A percentile compares a stretch with the other conserved stretches of the same genome.
Conservation (phyloP, 2,888 invertebrate genomes). For the Cephus pygmeus region DNA sequence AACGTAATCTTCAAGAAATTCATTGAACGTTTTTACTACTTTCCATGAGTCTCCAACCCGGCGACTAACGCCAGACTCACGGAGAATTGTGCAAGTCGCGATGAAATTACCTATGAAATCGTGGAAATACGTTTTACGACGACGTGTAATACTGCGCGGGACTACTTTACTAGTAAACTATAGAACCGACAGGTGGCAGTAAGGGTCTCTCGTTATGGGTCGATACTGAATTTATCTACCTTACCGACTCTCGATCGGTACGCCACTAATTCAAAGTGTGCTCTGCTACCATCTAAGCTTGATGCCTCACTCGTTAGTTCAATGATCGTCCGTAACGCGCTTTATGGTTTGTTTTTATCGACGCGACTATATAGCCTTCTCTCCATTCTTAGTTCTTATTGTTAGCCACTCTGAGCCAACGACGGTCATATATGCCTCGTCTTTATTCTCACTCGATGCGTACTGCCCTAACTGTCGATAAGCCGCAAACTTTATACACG, state of each 20-base stretch:
- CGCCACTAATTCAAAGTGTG: conserved; percentile 44
- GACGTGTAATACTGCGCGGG: conserved; percentile 42
- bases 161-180: conserved; percentile 46
- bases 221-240: conserved; percentile 42
- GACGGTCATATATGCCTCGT: conserved; percentile 2
- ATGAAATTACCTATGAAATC: neutral
- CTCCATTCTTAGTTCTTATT: neutral
- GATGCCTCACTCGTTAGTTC: conserved; percentile 54
- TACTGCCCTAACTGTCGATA: conserved; percentile 40
- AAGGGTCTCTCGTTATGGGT: conserved; percentile 8
- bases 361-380: conserved; percentile 30
- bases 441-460: conserved; percentile 35
- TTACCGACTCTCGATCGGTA: conserved; percentile 60
- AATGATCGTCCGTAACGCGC: conserved; percentile 61
- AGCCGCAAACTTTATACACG: conserved; percentile 42
- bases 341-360: conserved; percentile 65
- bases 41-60: neutral
- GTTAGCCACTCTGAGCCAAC: neutral
- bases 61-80: neutral
- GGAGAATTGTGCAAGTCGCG: neutral
- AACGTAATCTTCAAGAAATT: neutral
- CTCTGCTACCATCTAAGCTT: conserved; percentile 54
- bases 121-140: neutral
- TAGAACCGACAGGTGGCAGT: conserved; percentile 55
- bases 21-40: neutral